Evolutionary conservation across 1,140 invertebrate species (phyloP), one percentile per base, ranked within the genome.

Genomic region (Teleopsis dalmanni): DNA sequence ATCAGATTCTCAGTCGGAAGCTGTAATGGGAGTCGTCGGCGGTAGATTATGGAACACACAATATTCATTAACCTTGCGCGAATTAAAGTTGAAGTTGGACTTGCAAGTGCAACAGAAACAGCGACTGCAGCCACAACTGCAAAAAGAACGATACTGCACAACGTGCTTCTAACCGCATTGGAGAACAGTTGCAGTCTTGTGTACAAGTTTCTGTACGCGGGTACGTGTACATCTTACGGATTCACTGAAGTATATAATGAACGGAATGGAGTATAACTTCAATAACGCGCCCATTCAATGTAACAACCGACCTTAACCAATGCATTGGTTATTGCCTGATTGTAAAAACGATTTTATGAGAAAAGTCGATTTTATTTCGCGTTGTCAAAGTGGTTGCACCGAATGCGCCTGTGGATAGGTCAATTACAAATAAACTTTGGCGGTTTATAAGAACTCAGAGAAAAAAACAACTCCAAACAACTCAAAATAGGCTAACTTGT

Each of bases 91-190:
- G 46, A 21, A 31, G 41, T 31, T 43, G 41, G 27, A 43, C 27
- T 43, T 23, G 37, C 41, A 19, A 29, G 26, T 43, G 41, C 41
- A 43, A 43, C 27, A 13, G 19, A 43, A 43, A n/a, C n/a, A n/a
- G n/a, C n/a, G n/a, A n/a, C n/a, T 48, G 36, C 31, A 19, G 36
- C 25, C 50, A 14, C 14, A 34, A 11, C 34, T 26, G 9, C 48
- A 47, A 47, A 47, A 57, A 31, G 50, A 53, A 59, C 57, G 42
- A 34, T 42, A 31, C 47, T 36, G 19, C 41, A 40, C 95, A 96
- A n/a, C n/a, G n/a, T n/a, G n/a, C n/a, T n/a, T n/a, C n/a, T n/a
- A n/a, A n/a, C n/a, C n/a, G n/a, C n/a, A n/a, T n/a, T n/a, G n/a
- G n/a, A n/a, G n/a, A n/a, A n/a, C n/a, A n/a, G n/a, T n/a, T n/a